These are phyloP conservation scores for Antedon bifida DNA, from an alignment of 35 echinoderm and acorn worm genomes.

Conservation along the genomic window DNA sequence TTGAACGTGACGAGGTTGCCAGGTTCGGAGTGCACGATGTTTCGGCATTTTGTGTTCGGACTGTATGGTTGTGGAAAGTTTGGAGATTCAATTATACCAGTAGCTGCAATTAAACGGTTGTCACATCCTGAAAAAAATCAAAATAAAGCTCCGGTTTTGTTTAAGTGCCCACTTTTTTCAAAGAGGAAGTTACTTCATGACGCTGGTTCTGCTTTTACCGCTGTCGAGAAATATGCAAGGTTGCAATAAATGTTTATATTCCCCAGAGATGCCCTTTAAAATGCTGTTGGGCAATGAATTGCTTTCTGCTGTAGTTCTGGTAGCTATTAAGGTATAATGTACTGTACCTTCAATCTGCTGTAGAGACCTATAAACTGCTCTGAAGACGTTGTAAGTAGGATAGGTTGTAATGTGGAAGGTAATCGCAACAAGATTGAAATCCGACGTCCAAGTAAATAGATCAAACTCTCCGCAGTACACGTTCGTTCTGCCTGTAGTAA, in stretches of 20 bases:
- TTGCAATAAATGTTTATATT: too few relatives aligned
- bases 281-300: too few relatives aligned
- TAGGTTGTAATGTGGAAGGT: neutral
- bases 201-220: too few relatives aligned
- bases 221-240: too few relatives aligned
- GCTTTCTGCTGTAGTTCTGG: too few relatives aligned
- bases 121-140: neutral
- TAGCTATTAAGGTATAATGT: too few relatives aligned
- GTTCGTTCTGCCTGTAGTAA: neutral
- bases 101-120: neutral
- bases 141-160: too few relatives aligned
- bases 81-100: neutral
- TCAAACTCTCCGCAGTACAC: constrained; percentile 6
- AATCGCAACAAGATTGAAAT: neutral
- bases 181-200: too few relatives aligned
- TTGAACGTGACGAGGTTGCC: neutral
- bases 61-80: neutral
- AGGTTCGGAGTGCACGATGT: neutral
- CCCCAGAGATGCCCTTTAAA: too few relatives aligned
- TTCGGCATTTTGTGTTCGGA: neutral
- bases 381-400: neutral
- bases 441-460: constrained; percentile 17
- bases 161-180: too few relatives aligned
- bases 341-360: neutral
- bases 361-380: neutral